Conservation (phyloP, 2,113 vertebrate genomes). For the Percina caprodes region DNA sequence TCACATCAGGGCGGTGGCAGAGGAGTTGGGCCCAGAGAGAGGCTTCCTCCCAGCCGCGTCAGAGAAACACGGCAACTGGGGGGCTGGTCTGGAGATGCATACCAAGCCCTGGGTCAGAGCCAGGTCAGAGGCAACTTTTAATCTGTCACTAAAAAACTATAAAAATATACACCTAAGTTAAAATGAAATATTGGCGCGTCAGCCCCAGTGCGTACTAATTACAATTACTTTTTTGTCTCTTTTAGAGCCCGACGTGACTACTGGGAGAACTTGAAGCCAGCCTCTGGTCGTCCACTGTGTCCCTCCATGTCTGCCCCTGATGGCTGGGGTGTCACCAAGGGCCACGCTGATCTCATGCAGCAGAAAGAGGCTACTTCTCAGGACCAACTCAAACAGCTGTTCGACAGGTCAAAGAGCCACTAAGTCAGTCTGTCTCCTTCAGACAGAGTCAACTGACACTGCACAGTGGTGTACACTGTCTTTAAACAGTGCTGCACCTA, state of each 20-base stretch:
- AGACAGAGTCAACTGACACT: conserved; percentile 18
- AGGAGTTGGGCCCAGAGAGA: conserved; percentile 91
- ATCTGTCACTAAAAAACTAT: not conserved
- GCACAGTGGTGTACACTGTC: not conserved
- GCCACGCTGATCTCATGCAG: conserved; percentile 90
- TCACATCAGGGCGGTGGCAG: conserved; percentile 92
- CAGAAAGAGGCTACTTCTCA: conserved; percentile 90
- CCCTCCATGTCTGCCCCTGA: conserved; percentile 88
- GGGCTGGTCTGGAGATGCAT: conserved; percentile 92
- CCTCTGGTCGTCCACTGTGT: conserved; percentile 90
- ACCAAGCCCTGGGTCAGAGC: conserved; percentile 99
- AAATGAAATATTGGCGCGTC: not conserved
- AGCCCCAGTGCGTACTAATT: not conserved
- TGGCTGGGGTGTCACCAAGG: conserved; percentile 93
- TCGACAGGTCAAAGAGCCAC: conserved; percentile 73
- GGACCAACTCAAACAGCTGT: conserved; percentile 77
- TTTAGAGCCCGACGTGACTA: conserved; percentile 90
- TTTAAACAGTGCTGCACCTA: conserved; percentile 15
- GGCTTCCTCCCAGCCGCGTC: conserved; percentile 89
- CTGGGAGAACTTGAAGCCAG: conserved; percentile 91
- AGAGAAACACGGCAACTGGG: conserved; percentile 95
- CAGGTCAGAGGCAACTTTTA: conserved; percentile 82
- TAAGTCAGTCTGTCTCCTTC: conserved; percentile 37
- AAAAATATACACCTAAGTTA: not conserved
- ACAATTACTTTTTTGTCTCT: not conserved